Base-by-base conservation (phyloP, 2,888 invertebrate genomes). In the Cerastoderma edule region DNA sequence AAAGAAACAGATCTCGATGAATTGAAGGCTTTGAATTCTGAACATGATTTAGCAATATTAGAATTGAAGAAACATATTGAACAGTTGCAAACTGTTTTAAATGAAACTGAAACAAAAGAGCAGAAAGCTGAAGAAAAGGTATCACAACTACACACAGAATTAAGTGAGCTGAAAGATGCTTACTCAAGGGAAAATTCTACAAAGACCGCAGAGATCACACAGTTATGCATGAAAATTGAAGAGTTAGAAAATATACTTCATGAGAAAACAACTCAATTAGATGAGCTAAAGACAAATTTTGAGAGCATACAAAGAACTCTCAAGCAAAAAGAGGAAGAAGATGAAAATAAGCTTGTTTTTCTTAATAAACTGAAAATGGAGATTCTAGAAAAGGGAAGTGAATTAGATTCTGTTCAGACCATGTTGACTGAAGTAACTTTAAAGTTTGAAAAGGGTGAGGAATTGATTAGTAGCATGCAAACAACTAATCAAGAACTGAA, bases 101-200 rank as follows among this genome's bases (percentile, higher is more conserved):
- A 50, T 22, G 39, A 27, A 53, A 28, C 30, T 6, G 13, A 16
- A 16, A n/a, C 50, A 48, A 68, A 66, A 32, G 53, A 56, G 22
- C 33, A 73, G 50, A 28, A 32, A 6, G 32, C 80, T 53, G 79
- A 84, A 75, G 78, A 80, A 74, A 44, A 68, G 3, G 54, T 75
- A n/a, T n/a, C n/a, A n/a, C n/a, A n/a, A n/a, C n/a, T n/a, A n/a
- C n/a, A n/a, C n/a, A n/a, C n/a, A n/a, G n/a, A n/a, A n/a, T n/a
- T n/a, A n/a, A 19, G 24, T 60, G 60, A 39, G 24, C 19, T 60
- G 24, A 60, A 60, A 39, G 60, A 60, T 39, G 24, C 5, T n/a
- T 24, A 24, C 24, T 10, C 16, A 24, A 5, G 6, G 39, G 39
- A 24, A 27, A 28, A 53, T 6, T 27, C 22, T 53, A 53, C 10